Base-by-base conservation (phyloP, 2,797 vertebrate species). In the Liparis tanakae region DNA sequence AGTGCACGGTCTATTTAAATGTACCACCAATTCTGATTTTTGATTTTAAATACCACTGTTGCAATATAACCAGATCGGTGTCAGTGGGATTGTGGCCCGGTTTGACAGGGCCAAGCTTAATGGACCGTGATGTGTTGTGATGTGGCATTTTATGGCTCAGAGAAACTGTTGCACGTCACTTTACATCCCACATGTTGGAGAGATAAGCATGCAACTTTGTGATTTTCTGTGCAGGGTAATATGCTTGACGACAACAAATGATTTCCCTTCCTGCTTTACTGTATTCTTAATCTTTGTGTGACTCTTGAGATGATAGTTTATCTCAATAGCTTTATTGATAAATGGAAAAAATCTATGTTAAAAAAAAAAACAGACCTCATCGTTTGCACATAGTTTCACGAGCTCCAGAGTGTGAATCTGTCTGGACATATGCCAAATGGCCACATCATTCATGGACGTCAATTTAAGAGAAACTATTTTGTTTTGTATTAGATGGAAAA, bases 111-210 rank as follows among this genome's bases (percentile, higher is more conserved):
- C 57, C 1, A 1, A 44, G 67, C 12, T 70, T 57, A 33, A 50
- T 44, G 17, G 37, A 54, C 33, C 54, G n/a, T 18, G 17, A 20
- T 53, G 0, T 70, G 66, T 30, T 34, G 2, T 30, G 30, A 8
- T 69, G 72, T 67, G 25, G 30, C 44, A 20, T 74, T 69, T 67
- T 3, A 15, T 48, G 60, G 56, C 56, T 56, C 5, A 6, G 36
- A 56, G 68, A 57, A 60, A 76, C 53, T 66, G 53, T 80, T 78
- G 70, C 57, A 62, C 56, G 36, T 37, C 48, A 44, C 20, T 17
- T 65, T 20, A 20, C 25, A 51, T 53, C n/a, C 0, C 12, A 54
- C 4, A 20, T 36, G 54, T 39, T 56, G 37, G 3, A 34, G 54
- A 58, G 7, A 55, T 51, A 60, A 66, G 13, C 41, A 57, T 55